Base-by-base conservation (phyloP, 1,140 invertebrate genomes). In the Contarinia nasturtii region DNA sequence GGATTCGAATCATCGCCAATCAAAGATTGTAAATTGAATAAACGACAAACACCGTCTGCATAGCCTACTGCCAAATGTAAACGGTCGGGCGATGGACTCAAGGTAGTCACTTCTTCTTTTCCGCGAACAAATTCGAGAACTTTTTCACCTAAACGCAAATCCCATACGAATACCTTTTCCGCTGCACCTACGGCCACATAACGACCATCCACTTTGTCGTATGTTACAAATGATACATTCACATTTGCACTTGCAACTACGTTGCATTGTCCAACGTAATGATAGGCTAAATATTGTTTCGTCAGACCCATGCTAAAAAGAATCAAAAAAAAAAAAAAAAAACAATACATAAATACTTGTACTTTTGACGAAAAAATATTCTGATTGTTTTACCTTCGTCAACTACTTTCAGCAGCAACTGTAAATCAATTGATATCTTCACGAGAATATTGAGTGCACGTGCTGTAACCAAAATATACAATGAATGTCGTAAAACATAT, bases 91-190 rank as follows among this genome's bases (percentile, higher is more conserved):
- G 78, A 86, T 5, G 76, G 71, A 49, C 72, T 72, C 47, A 92
- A 64, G 33, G 67, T 69, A 4, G 84, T 85, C 1, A 88, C 87
- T 53, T 77, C 72, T 41, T 75, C 66, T 55, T 85, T 86, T 48
- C 87, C 86, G 18, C 85, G 83, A 5, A 73, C 69, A 34, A 87
- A 67, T 5, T 81, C 74, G 65, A 51, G 57, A 67, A 94, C 87
- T 67, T 89, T 88, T 69, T 94, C 82, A 43, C 82, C 79, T 33
- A 89, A 79, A 52, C 85, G 72, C 53, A 94, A 71, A 69, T 98
- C 93, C 90, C 91, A 98, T 51, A 98, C 74, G 55, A 85, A 76
- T 45, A 96, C 80, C 73, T 90, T 79, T 73, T 98, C 91, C 61
- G 86, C 88, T 19, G 87, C 89, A 33, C 85, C 86, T 36, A 81